Percentiles rank a stretch among this genome's conserved stretches.
phyloP scores from a whole-genome alignment of 1,140 invertebrate species.

The Ips nitidus region DNA sequence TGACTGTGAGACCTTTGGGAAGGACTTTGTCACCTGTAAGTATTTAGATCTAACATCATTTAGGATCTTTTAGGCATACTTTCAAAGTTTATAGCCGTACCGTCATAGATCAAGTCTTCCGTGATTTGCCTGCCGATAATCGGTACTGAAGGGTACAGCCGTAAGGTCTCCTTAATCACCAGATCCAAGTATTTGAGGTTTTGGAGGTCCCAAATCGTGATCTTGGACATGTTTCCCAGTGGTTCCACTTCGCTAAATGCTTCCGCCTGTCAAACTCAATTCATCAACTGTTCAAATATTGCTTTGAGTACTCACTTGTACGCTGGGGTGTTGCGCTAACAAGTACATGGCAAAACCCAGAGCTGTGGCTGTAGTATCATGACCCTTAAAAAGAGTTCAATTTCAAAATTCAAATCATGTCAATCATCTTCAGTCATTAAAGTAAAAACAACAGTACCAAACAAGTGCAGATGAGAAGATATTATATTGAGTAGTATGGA shows the following conservation, averaged over 20 bases:
- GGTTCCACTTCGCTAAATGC: constrained; percentile 5
- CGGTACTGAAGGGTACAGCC: constrained; percentile 74
- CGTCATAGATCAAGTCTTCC: constrained; percentile 53
- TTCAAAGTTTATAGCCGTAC: background rate
- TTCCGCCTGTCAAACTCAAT: constrained; percentile 18
- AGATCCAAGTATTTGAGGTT: constrained; percentile 74
- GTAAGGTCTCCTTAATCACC: constrained; percentile 68
- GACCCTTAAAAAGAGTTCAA: constrained; percentile 31
- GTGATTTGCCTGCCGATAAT: constrained; percentile 63
- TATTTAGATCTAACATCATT: background rate
- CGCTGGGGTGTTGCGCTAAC: constrained; percentile 56
- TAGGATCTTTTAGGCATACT: background rate
- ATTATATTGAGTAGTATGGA: background rate
- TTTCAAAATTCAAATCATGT: background rate
- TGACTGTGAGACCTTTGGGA: constrained; percentile 4
- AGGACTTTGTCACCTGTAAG: constrained; percentile 1
- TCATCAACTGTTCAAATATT: no score
- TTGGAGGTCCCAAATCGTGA: constrained; percentile 61
- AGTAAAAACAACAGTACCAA: background rate
- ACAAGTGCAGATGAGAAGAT: background rate
- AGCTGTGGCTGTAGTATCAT: constrained; percentile 74
- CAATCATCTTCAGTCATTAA: background rate
- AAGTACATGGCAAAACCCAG: constrained; percentile 58
- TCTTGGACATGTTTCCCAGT: constrained; percentile 17
- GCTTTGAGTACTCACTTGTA: constrained; percentile 43